These are phyloP conservation scores for Larimichthys crocea DNA, from an alignment of 2,113 vertebrate genomes.

Conservation along the genomic window DNA sequence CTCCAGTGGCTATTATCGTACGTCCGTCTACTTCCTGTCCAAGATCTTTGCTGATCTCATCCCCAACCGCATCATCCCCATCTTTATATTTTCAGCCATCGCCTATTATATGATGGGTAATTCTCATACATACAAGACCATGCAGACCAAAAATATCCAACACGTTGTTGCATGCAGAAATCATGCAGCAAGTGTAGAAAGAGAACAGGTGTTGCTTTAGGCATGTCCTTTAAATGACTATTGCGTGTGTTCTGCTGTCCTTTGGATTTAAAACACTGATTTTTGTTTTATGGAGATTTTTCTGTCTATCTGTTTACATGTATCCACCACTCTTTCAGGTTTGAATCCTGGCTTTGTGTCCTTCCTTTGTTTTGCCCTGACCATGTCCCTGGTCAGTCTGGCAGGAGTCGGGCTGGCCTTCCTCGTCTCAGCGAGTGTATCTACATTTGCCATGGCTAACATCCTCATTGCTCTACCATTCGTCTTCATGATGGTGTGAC, in stretches of 20 bases:
- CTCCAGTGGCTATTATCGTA: conserved; percentile 82
- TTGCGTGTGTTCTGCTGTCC: background rate
- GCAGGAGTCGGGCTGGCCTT: conserved; percentile 84
- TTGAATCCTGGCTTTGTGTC: conserved; percentile 76
- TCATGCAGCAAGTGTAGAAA: background rate
- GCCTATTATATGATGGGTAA: conserved; percentile 88
- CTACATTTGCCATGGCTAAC: conserved; percentile 85
- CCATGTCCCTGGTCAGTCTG: conserved; percentile 84
- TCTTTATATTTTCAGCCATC: conserved; percentile 82
- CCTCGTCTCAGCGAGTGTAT: conserved; percentile 83
- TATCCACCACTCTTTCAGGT: conserved; percentile 58
- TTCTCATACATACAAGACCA: conserved; percentile 1
- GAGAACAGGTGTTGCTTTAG: background rate
- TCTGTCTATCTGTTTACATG: background rate
- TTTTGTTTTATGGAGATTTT: background rate
- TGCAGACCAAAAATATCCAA: background rate
- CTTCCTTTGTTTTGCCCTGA: conserved; percentile 82
- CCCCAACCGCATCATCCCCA: conserved; percentile 85
- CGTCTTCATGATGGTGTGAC: conserved; percentile 88
- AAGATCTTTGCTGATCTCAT: conserved; percentile 85
- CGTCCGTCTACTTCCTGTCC: conserved; percentile 81
- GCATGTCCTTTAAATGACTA: background rate
- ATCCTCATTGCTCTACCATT: conserved; percentile 84
- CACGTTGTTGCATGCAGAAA: background rate
- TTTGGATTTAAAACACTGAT: background rate